Evolutionary conservation across 2,113 vertebrate species (phyloP).

Genomic region (Chamaetylas fuelleborni): DNA sequence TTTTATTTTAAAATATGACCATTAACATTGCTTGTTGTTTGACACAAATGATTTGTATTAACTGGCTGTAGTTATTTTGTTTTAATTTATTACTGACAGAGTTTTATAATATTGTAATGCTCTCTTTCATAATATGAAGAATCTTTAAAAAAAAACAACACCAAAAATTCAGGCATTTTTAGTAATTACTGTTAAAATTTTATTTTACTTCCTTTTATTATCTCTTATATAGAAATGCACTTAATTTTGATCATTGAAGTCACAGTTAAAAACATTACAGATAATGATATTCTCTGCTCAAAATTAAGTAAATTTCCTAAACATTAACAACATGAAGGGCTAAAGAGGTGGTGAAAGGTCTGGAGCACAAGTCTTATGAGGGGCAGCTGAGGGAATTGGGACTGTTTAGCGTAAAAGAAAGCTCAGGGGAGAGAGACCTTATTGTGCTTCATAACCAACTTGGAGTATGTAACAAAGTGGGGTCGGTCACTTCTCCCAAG

Average conservation of each 20-base stretch:
- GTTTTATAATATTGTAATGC: neutral
- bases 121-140: neutral
- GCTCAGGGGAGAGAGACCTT: neutral
- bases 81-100: neutral
- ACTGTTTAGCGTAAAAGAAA: neutral
- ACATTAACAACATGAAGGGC: neutral
- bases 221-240: neutral
- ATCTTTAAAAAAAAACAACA: neutral
- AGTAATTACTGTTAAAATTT: neutral
- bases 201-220: neutral
- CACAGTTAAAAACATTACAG: neutral
- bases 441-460: too few species aligned
- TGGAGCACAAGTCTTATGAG: neutral
- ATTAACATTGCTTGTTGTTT: neutral
- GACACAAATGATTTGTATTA: neutral
- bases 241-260: neutral
- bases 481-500: fast-evolving
- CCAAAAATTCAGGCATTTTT: neutral
- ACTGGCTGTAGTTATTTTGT: neutral
- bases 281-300: neutral
- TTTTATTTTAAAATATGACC: neutral
- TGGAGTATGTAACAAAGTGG: neutral
- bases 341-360: neutral
- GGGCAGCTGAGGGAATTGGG: neutral
- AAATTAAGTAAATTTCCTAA: neutral